Base-by-base conservation (phyloP, 2,888 invertebrate genomes). In the Drosophila cracens region DNA sequence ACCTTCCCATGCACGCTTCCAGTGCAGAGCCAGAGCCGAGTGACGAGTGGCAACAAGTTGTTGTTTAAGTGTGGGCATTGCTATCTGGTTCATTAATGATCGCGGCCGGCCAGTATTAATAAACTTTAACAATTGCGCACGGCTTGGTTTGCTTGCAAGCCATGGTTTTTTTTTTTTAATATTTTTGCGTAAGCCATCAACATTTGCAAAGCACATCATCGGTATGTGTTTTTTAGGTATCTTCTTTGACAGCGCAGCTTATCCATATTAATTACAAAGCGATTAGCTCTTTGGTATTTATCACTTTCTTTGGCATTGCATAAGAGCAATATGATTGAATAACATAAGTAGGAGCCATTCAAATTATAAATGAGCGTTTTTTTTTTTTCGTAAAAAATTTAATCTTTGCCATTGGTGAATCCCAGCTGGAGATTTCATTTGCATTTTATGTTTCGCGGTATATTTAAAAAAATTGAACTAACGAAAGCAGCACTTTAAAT, bases 71-170 rank as follows among this genome's bases (percentile, higher is more conserved):
- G 81, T 70, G 61, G 61, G 68, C 77, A 77, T 76, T 81, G 70
- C 75, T 79, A 86, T 89, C 80, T 86, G 82, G 85, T 86, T 86
- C 85, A 86, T 85, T 86, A 86, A 88, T 86, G 81, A 66, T 78
- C 66, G 56, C 65, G 63, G 52, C 63, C 67, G 43, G 51, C 51
- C 71, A 54, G 65, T 61, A 31, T 68, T 80, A 71, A 83, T 68
- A 60, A 74, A 81, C 48, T 72, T 88, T 61, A 82, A 80, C 87
- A 83, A 86, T 86, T 85, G 76, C 56, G 68, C 67, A 64, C 57
- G 36, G 67, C 60, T 48, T 71, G 64, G 76, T 77, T 83, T 77
- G 79, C 63, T 65, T 53, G 58, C 68, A 31, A 61, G 68, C 71
- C 81, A 81, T 81, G 79, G 71, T 54, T 74, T 62, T 49, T 67